These are phyloP conservation scores for Drosophila pseudoobscura DNA, from an alignment of 1,140 invertebrate species.

Conservation along the genomic window DNA sequence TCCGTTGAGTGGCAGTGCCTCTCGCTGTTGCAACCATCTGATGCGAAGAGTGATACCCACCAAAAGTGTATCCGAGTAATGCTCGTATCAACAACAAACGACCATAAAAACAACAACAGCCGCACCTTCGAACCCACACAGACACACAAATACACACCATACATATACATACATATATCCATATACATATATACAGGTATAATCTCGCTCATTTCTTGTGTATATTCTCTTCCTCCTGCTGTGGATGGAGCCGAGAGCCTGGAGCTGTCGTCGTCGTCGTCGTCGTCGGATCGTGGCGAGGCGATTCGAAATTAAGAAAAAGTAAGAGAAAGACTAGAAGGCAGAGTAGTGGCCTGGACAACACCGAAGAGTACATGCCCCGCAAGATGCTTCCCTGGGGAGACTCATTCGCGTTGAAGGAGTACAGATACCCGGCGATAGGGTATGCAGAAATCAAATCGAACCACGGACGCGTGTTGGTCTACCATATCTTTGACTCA, in stretches of 20 bases:
- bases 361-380: background rate
- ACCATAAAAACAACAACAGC: slow-evolving; percentile 64
- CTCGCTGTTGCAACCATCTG: slow-evolving; percentile 10
- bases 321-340: slow-evolving; percentile 19
- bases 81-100: slow-evolving; percentile 26
- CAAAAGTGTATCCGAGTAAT: too few relatives aligned
- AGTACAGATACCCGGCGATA: background rate
- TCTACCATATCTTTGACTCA: slow-evolving; percentile 60
- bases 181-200: slow-evolving; percentile 19
- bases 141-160: slow-evolving; percentile 3
- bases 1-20: too few relatives aligned
- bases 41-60: background rate
- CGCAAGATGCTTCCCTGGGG: too few relatives aligned
- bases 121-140: slow-evolving; percentile 66
- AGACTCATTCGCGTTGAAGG: background rate
- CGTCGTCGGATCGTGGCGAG: slow-evolving; percentile 45
- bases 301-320: slow-evolving; percentile 48
- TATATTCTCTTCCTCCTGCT: slow-evolving; percentile 40
- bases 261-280: slow-evolving; percentile 26
- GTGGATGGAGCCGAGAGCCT: slow-evolving; percentile 17
- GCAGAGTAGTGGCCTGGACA: background rate
- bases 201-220: slow-evolving; percentile 39
- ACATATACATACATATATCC: slow-evolving; percentile 17
- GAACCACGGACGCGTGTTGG: slow-evolving; percentile 57
- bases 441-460: slow-evolving; percentile 33